phyloP scores from a whole-genome alignment of 1,140 invertebrate genomes.

The Thalassaphorura encarpata region DNA sequence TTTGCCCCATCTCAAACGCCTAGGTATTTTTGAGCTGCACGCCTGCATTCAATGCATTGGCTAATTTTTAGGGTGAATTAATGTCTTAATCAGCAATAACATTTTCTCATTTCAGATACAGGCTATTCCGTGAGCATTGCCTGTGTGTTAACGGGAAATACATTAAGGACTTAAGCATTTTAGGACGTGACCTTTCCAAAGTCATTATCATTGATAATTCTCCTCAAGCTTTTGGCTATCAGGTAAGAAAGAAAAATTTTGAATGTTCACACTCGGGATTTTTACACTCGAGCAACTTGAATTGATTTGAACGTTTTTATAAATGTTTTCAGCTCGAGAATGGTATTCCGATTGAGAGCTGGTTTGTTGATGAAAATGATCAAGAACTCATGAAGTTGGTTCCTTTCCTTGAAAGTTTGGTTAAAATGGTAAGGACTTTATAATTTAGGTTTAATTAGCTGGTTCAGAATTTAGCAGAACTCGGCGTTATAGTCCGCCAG shows the following conservation, averaged over 20 bases:
- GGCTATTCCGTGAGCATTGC: slow-evolving; percentile 90
- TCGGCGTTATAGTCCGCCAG: too few relatives aligned
- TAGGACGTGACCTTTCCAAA: slow-evolving; percentile 83
- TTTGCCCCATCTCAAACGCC: too few relatives aligned
- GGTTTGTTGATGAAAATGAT: slow-evolving; percentile 88
- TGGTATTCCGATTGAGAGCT: slow-evolving; percentile 94
- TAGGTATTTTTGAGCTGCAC: too few relatives aligned
- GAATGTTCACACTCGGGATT: not conserved
- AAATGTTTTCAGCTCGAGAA: slow-evolving; percentile 72
- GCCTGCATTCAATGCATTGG: too few relatives aligned
- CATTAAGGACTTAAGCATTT: slow-evolving; percentile 88
- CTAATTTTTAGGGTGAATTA: not conserved
- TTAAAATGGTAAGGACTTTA: slow-evolving; percentile 57
- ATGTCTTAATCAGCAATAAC: not conserved
- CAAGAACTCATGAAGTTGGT: slow-evolving; percentile 82
- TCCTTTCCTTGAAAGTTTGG: slow-evolving; percentile 84
- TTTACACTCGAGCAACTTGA: too few relatives aligned
- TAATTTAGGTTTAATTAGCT: too few relatives aligned
- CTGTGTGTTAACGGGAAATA: slow-evolving; percentile 93
- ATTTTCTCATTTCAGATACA: slow-evolving; percentile 44
- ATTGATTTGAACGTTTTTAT: too few relatives aligned
- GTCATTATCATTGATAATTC: slow-evolving; percentile 90
- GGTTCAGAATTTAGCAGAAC: too few relatives aligned
- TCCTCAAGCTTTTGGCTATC: slow-evolving; percentile 83
- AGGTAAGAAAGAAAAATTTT: too few relatives aligned